Evolutionary conservation across 1,140 invertebrate species (phyloP).

Genomic region (Drosophila obscura): DNA sequence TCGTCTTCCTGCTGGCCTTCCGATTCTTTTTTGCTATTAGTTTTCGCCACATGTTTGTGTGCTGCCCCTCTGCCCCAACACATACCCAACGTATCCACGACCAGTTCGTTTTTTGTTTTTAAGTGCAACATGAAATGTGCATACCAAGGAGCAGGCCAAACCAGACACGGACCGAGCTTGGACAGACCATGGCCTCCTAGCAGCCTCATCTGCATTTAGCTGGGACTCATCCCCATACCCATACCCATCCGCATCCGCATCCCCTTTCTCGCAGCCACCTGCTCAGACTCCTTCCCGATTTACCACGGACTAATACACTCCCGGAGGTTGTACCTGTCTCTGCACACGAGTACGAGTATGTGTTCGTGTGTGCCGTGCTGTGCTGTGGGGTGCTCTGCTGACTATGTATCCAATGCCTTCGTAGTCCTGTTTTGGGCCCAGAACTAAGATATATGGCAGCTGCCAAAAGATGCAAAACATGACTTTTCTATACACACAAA

Average conservation of each 20-base stretch:
- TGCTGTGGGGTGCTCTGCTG: not conserved
- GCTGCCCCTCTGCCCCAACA: not conserved
- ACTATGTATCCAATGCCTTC: slow-evolving; percentile 66
- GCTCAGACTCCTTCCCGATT: slow-evolving; percentile 4
- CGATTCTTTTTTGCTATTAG: slow-evolving; percentile 70
- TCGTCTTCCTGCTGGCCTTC: not conserved
- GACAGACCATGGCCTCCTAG: slow-evolving; percentile 36
- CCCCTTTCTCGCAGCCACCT: no score
- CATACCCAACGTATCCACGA: not conserved
- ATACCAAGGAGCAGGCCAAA: slow-evolving; percentile 69
- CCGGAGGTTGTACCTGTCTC: slow-evolving; percentile 36
- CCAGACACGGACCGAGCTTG: slow-evolving; percentile 34
- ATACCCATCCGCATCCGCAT: not conserved
- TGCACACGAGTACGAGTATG: not conserved
- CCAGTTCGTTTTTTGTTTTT: slow-evolving; percentile 60
- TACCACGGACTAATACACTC: slow-evolving; percentile 69
- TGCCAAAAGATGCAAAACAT: slow-evolving; percentile 78
- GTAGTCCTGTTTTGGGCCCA: slow-evolving; percentile 54
- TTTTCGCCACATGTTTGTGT: slow-evolving; percentile 67
- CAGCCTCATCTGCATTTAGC: slow-evolving; percentile 18
- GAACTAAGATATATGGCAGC: slow-evolving; percentile 77
- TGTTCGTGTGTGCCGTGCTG: slow-evolving; percentile 17
- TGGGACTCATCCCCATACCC: slow-evolving; percentile 1
- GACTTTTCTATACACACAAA: slow-evolving; percentile 49
- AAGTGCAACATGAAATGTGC: slow-evolving; percentile 81